A percentile compares a stretch with the other conserved stretches of the same genome.
phyloP scores from a whole-genome alignment of 2,113 vertebrate species.

The Bucco capensis region DNA sequence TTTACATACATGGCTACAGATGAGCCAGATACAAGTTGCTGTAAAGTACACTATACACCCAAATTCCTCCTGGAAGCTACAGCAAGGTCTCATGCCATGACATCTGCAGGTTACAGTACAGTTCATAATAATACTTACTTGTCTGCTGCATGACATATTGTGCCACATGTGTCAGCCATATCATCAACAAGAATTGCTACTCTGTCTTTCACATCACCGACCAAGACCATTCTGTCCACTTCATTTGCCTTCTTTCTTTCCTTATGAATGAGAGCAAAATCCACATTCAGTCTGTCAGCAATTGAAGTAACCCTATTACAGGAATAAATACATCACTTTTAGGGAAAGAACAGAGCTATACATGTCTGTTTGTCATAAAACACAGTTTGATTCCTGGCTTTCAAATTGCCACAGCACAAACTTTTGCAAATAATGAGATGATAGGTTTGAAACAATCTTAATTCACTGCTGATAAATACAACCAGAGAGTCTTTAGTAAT shows the following conservation, averaged over 20 bases:
- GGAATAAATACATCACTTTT: neutral
- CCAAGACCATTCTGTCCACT: constrained; percentile 94
- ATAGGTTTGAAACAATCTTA: neutral
- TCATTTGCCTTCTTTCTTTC: constrained; percentile 95
- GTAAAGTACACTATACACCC: neutral
- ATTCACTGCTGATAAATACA: neutral
- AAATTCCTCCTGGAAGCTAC: neutral
- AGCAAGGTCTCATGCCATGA: too few species aligned
- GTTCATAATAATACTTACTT: constrained; percentile 74
- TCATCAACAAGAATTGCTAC: constrained; percentile 93
- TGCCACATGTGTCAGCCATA: constrained; percentile 96
- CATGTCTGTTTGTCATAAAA: neutral
- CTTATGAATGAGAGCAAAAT: constrained; percentile 95
- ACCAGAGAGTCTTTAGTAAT: neutral
- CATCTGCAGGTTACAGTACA: neutral
- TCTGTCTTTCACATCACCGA: constrained; percentile 90
- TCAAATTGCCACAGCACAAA: neutral
- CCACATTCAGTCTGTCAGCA: constrained; percentile 91
- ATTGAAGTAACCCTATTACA: constrained; percentile 88
- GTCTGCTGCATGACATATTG: constrained; percentile 91
- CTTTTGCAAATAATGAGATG: neutral
- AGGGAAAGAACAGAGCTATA: neutral
- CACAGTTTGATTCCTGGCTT: neutral
- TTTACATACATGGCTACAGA: neutral
- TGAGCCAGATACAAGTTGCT: neutral